Conservation (phyloP, 2,113 vertebrate genomes). For the Gallinago paraguaiae region DNA sequence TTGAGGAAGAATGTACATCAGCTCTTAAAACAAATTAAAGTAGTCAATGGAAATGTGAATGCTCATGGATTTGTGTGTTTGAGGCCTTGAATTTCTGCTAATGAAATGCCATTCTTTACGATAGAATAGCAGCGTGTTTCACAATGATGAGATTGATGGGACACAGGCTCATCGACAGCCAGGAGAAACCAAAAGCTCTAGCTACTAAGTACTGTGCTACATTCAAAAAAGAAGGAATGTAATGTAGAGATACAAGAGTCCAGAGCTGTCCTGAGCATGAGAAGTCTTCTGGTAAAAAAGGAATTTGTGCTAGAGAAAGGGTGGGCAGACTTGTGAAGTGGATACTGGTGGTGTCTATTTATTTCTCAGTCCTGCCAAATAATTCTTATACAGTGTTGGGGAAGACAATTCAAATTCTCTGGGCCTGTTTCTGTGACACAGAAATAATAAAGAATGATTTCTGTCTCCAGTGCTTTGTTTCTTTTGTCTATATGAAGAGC, state of each 20-base stretch:
- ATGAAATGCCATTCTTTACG: background rate
- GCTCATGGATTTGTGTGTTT: background rate
- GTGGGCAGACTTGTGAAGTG: accelerated
- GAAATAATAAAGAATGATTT: conserved; percentile 8
- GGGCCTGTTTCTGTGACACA: background rate
- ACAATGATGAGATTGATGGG: background rate
- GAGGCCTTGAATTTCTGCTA: background rate
- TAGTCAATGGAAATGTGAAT: background rate
- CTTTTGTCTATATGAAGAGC: background rate
- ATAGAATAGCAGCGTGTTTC: background rate
- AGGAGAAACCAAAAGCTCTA: background rate
- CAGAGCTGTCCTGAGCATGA: background rate
- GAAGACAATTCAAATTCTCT: conserved; percentile 17
- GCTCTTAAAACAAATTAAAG: background rate
- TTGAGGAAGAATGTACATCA: background rate
- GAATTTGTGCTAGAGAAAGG: background rate
- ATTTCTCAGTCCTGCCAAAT: background rate
- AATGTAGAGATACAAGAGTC: background rate
- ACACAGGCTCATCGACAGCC: background rate
- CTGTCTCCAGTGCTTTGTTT: background rate
- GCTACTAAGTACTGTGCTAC: background rate
- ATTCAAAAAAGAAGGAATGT: background rate
- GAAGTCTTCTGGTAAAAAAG: background rate
- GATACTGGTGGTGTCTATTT: background rate
- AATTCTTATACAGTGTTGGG: background rate